These are phyloP conservation scores for Toxostoma redivivum DNA, from an alignment of 2,113 vertebrate species.

Conservation along the genomic window DNA sequence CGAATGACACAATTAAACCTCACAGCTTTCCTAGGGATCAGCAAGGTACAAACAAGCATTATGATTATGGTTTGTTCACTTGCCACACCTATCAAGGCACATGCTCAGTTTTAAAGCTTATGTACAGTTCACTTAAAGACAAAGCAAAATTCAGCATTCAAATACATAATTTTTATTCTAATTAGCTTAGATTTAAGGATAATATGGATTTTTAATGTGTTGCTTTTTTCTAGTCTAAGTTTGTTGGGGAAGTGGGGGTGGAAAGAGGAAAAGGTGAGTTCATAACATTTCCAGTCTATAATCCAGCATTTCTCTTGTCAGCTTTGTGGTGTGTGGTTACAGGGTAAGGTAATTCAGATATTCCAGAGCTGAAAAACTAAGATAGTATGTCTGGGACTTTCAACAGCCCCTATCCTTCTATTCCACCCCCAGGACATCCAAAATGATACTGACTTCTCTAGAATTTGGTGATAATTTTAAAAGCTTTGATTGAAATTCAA, in stretches of 20 bases:
- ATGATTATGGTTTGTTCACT: neutral
- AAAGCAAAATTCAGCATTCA: neutral
- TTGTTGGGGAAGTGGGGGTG: slow-evolving; percentile 57
- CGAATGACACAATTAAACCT: neutral
- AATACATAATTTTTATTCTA: neutral
- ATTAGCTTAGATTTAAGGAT: neutral
- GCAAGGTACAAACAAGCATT: neutral
- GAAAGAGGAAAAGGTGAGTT: slow-evolving; percentile 67
- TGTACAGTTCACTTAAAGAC: neutral
- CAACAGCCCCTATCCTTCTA: neutral
- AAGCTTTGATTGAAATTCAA: neutral
- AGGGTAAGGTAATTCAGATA: slow-evolving; percentile 49
- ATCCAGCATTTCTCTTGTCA: slow-evolving; percentile 57
- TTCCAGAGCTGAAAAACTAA: slow-evolving; percentile 3
- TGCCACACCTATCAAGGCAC: neutral
- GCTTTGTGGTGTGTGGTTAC: slow-evolving; percentile 23
- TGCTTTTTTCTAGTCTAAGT: slow-evolving; percentile 45
- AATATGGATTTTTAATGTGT: neutral
- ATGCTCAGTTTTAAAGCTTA: neutral
- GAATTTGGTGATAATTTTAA: neutral
- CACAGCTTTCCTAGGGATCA: neutral
- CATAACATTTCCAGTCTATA: slow-evolving; percentile 62
- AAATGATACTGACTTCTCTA: neutral
- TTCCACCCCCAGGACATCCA: neutral
- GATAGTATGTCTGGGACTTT: neutral